Evolutionary conservation across 2,888 invertebrate species (phyloP).

Genomic region (Hyles lineata): DNA sequence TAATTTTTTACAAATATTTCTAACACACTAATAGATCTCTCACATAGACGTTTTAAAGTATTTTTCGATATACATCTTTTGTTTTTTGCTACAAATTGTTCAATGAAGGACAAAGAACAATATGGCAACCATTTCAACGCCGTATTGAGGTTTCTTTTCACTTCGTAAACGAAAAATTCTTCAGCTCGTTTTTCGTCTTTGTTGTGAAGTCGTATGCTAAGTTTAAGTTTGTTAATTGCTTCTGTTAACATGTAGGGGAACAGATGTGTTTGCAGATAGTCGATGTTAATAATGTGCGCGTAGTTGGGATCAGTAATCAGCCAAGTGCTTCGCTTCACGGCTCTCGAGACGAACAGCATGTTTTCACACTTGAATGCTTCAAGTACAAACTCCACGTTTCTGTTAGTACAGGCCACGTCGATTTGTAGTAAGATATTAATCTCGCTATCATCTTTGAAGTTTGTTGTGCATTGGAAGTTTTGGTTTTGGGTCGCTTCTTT

Average conservation of each 20-base stretch:
- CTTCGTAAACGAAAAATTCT: constrained; percentile 60
- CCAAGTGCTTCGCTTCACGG: constrained; percentile 66
- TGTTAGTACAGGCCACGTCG: constrained; percentile 55
- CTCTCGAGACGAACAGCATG: constrained; percentile 65
- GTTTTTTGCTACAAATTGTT: constrained; percentile 51
- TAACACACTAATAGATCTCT: constrained; percentile 56
- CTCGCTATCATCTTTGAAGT: constrained; percentile 39
- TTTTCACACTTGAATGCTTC: constrained; percentile 59
- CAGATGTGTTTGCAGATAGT: constrained; percentile 58
- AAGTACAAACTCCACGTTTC: constrained; percentile 56
- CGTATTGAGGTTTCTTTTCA: constrained; percentile 43
- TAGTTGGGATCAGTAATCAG: constrained; percentile 64
- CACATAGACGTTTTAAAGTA: constrained; percentile 58
- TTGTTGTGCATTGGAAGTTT: constrained; percentile 23
- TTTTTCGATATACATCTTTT: constrained; percentile 37
- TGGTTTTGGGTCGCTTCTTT: constrained; percentile 39
- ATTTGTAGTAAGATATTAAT: constrained; percentile 61
- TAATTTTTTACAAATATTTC: constrained; percentile 39
- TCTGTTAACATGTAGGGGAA: constrained; percentile 64
- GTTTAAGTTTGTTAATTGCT: constrained; percentile 62
- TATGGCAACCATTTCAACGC: constrained; percentile 67
- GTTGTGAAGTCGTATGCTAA: constrained; percentile 62
- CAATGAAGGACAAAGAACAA: constrained; percentile 63
- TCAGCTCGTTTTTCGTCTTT: constrained; percentile 64
- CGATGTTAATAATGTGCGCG: constrained; percentile 66